A percentile compares a stretch with the other conserved stretches of the same genome.
phyloP scores from a whole-genome alignment of 1,140 invertebrate genomes.

The Drosophila pectinifera region DNA sequence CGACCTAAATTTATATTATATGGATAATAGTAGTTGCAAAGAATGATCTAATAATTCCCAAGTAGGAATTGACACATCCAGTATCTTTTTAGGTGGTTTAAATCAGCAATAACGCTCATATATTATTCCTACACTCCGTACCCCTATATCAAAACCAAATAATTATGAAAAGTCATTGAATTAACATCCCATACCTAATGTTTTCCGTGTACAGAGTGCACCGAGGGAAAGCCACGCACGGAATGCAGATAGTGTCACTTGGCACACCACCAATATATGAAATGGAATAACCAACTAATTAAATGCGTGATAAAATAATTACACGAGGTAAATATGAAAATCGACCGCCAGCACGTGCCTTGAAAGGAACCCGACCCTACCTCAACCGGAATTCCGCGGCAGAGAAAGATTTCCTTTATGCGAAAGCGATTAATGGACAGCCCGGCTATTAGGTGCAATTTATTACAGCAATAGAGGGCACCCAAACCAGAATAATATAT shows the following conservation, averaged over 20 bases:
- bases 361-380: not conserved
- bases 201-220: not conserved
- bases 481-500: constrained; percentile 21
- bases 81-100: too few species aligned
- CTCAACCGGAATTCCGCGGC: not conserved
- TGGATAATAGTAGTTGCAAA: too few species aligned
- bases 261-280: not conserved
- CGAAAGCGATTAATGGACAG: constrained; percentile 62
- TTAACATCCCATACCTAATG: not conserved
- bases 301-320: constrained; percentile 57
- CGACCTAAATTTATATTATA: too few species aligned
- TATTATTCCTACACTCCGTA: not conserved
- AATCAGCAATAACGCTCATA: not conserved
- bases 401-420: constrained; percentile 12
- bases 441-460: constrained; percentile 69
- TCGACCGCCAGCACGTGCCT: constrained; percentile 8
- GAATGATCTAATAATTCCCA: too few species aligned
- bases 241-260: constrained; percentile 42
- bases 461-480: constrained; percentile 61
- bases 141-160: too few species aligned
- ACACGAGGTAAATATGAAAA: constrained; percentile 32
- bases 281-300: constrained; percentile 41
- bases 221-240: constrained; percentile 10
- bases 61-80: too few species aligned
- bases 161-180: not conserved